Evolutionary conservation across 2,888 invertebrate species (phyloP).

Genomic region (Hofmannophila pseudospretella): DNA sequence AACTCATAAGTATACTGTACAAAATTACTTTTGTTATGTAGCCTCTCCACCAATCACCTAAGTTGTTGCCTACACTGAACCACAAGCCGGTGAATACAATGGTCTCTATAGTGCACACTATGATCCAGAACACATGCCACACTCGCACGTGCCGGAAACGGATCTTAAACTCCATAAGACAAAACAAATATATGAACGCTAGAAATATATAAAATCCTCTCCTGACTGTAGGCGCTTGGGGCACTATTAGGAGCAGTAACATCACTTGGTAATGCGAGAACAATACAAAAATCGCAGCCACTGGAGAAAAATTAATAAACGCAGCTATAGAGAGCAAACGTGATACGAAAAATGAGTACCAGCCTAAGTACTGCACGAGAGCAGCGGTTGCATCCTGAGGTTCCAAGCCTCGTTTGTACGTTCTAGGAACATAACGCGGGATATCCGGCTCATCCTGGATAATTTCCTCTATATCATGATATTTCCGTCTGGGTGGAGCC

Average conservation of each 20-base stretch:
- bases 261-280: conserved; percentile 81
- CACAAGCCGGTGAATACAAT: conserved; percentile 83
- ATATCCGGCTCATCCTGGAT: conserved; percentile 57
- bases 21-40: conserved; percentile 81
- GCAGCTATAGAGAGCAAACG: conserved; percentile 83
- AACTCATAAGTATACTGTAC: conserved; percentile 76
- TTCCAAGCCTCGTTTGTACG: conserved; percentile 81
- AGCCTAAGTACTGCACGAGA: conserved; percentile 83
- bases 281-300: conserved; percentile 78
- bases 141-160: conserved; percentile 84
- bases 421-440: conserved; percentile 58
- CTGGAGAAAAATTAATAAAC: conserved; percentile 82
- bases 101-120: conserved; percentile 82
- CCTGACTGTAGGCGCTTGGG: conserved; percentile 75
- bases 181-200: conserved; percentile 85
- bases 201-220: conserved; percentile 82
- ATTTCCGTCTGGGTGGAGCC: conserved; percentile 62
- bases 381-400: conserved; percentile 86
- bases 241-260: conserved; percentile 81
- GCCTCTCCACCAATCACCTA: conserved; percentile 84
- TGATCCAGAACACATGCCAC: conserved; percentile 83
- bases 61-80: conserved; percentile 64
- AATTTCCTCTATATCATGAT: conserved; percentile 32
- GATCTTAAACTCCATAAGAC: conserved; percentile 87
- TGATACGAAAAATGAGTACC: conserved; percentile 86